phyloP scores from a whole-genome alignment of 1,140 invertebrate species.

The Zophobas morio region DNA sequence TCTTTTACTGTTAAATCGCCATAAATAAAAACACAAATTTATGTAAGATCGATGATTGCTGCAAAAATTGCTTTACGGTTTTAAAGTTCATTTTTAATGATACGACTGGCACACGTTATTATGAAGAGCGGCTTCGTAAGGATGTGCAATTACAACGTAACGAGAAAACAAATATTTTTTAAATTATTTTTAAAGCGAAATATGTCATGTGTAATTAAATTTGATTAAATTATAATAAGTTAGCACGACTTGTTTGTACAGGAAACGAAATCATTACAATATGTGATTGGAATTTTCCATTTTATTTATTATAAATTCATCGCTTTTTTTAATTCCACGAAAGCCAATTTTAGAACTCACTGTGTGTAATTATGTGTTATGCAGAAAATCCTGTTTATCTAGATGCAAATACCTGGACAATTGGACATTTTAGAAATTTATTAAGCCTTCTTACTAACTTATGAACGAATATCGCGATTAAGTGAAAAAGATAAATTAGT shows the following conservation, averaged over 20 bases:
- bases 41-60: too few species aligned
- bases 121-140: too few species aligned
- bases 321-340: not conserved
- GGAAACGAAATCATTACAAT: not conserved
- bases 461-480: too few species aligned
- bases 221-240: conserved; percentile 6
- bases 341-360: conserved; percentile 10
- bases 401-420: not conserved
- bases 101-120: too few species aligned
- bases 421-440: too few species aligned
- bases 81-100: too few species aligned
- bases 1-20: too few species aligned
- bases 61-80: too few species aligned
- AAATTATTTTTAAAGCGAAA: not conserved
- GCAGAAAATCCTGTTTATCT: conserved; percentile 18
- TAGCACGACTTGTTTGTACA: conserved; percentile 1
- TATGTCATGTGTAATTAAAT: conserved; percentile 1
- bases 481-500: too few species aligned
- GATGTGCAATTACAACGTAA: not conserved
- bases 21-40: too few species aligned
- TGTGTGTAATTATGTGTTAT: not conserved
- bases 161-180: not conserved
- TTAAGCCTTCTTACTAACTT: too few species aligned
- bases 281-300: conserved; percentile 10
- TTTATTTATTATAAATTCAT: not conserved